phyloP scores from a whole-genome alignment of 2,113 vertebrate species.

The Sarotherodon lohbergeri region DNA sequence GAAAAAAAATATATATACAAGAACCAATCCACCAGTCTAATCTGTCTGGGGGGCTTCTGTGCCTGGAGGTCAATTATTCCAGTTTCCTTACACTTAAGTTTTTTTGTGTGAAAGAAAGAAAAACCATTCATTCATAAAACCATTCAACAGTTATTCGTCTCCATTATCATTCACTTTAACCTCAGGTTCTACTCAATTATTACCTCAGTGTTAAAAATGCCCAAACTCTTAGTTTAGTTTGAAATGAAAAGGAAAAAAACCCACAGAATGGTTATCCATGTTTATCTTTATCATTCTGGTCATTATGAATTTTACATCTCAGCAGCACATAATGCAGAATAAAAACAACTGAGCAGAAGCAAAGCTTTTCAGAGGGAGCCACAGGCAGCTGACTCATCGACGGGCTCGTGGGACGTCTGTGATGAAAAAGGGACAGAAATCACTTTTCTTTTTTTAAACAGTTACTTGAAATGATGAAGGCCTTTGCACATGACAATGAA shows the following conservation, averaged over 20 bases:
- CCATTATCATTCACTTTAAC: neutral
- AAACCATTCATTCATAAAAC: neutral
- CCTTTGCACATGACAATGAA: slow-evolving; percentile 30
- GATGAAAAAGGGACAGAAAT: neutral
- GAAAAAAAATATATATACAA: neutral
- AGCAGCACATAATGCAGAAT: slow-evolving; percentile 51
- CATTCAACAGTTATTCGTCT: neutral
- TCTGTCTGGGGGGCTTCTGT: neutral
- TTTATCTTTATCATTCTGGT: slow-evolving; percentile 51
- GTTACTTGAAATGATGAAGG: slow-evolving; percentile 47
- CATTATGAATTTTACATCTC: slow-evolving; percentile 39
- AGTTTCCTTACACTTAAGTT: neutral
- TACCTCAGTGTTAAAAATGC: neutral
- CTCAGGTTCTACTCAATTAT: neutral
- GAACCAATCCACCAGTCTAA: neutral
- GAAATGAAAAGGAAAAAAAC: neutral
- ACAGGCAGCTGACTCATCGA: neutral
- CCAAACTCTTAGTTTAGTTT: neutral
- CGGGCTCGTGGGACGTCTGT: neutral
- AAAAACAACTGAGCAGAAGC: slow-evolving; percentile 45
- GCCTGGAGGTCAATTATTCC: neutral
- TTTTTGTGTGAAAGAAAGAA: neutral
- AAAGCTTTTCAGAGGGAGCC: slow-evolving; percentile 6
- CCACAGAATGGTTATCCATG: slow-evolving; percentile 19
- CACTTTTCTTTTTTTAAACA: neutral